Percentiles rank a stretch among this genome's conserved stretches.
Conservation (phyloP, 2,888 invertebrate species). For the Parnassius orleans region DNA sequence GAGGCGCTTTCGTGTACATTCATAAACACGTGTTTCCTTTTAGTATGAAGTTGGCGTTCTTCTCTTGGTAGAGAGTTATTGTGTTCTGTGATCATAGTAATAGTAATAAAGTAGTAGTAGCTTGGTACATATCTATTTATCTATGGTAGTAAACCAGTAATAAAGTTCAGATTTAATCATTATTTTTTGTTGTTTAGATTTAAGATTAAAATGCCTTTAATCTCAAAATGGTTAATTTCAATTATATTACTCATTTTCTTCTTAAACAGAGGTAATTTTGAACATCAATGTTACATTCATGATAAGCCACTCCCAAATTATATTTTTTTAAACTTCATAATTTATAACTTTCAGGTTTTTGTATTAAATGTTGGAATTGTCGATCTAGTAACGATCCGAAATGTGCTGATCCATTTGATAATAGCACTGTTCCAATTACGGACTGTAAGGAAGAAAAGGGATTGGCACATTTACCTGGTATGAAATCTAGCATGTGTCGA, state of each 20-base stretch:
- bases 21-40: too few relatives aligned
- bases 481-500: slow-evolving; percentile 91
- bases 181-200: too few relatives aligned
- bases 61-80: too few relatives aligned
- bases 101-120: too few relatives aligned
- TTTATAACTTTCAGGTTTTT: slow-evolving; percentile 69
- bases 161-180: too few relatives aligned
- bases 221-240: slow-evolving; percentile 30
- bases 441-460: slow-evolving; percentile 85
- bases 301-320: slow-evolving; percentile 53
- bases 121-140: too few relatives aligned
- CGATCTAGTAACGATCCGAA: slow-evolving; percentile 93
- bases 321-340: slow-evolving; percentile 16
- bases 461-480: slow-evolving; percentile 84
- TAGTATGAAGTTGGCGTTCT: too few relatives aligned
- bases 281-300: not conserved
- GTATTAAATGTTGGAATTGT: slow-evolving; percentile 95
- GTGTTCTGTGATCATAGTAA: too few relatives aligned
- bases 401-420: slow-evolving; percentile 96
- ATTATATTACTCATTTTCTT: slow-evolving; percentile 38
- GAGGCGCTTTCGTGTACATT: too few relatives aligned
- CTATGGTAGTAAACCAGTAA: too few relatives aligned
- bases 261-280: slow-evolving; percentile 14
- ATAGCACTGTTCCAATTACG: slow-evolving; percentile 91
- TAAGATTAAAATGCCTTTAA: too few relatives aligned